phyloP scores from a whole-genome alignment of 2,113 vertebrate species.

The Halichoerus grypus region DNA sequence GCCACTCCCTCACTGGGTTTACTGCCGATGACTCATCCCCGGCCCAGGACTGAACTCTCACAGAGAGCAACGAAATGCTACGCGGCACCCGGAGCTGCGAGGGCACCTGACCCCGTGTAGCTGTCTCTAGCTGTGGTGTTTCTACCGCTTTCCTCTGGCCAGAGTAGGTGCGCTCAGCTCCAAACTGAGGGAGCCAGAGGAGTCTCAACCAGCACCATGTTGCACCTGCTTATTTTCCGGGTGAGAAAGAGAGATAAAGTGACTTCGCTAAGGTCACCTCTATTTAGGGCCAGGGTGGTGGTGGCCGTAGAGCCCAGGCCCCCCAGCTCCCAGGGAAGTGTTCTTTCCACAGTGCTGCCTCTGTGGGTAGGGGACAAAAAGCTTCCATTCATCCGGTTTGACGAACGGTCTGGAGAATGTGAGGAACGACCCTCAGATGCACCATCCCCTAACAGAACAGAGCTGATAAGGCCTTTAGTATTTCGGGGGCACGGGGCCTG shows the following conservation, averaged over 20 bases:
- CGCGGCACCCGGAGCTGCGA: accelerated
- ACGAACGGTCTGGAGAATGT: not conserved
- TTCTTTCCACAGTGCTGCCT: not conserved
- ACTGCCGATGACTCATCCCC: not conserved
- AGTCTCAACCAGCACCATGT: not conserved
- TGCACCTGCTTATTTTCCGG: not conserved
- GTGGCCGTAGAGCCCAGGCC: not conserved
- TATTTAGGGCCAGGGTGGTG: not conserved
- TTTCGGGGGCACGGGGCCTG: not conserved
- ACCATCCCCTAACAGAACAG: not conserved
- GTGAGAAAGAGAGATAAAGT: not conserved
- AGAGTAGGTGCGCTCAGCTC: not conserved
- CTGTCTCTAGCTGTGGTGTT: not conserved
- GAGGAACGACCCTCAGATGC: not conserved
- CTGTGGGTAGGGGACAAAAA: not conserved
- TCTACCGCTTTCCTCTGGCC: no score
- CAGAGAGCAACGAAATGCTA: no score
- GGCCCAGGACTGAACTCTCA: not conserved
- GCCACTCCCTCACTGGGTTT: not conserved
- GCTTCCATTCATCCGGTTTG: not conserved
- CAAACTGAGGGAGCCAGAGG: not conserved
- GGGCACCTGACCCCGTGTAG: not conserved
- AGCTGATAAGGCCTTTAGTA: accelerated
- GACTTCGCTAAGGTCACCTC: not conserved
- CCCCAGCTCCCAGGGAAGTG: not conserved